Evolutionary conservation across 2,888 invertebrate genomes (phyloP).

Genomic region (Bugula neritina): DNA sequence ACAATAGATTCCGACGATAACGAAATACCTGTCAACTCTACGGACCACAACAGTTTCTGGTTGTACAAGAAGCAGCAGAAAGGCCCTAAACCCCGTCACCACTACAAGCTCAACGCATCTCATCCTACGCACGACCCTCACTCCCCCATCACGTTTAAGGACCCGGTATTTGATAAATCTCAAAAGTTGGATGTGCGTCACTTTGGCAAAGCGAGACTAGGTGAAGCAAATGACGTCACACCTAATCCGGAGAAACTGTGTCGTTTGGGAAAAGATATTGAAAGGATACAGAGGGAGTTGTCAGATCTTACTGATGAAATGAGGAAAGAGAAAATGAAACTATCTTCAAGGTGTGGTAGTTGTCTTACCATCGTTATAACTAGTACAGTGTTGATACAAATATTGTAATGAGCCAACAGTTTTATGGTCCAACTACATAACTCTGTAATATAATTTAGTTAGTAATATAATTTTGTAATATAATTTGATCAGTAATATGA

Average conservation of each 20-base stretch:
- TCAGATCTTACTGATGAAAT: neutral
- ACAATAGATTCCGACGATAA: neutral
- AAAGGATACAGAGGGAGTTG: slow-evolving; percentile 76
- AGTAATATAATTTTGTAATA: no score
- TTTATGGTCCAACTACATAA: no score
- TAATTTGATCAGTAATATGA: no score
- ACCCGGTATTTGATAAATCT: slow-evolving; percentile 88
- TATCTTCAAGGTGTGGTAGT: slow-evolving; percentile 66
- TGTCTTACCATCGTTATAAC: no score
- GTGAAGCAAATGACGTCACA: slow-evolving; percentile 93
- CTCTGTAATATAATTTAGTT: no score
- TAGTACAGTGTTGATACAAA: no score
- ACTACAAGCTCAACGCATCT: slow-evolving; percentile 51
- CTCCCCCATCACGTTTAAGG: slow-evolving; percentile 78
- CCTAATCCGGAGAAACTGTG: slow-evolving; percentile 87
- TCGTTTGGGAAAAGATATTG: slow-evolving; percentile 83
- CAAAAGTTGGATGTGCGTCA: slow-evolving; percentile 35
- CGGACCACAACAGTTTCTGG: slow-evolving; percentile 65
- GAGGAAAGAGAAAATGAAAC: slow-evolving; percentile 91
- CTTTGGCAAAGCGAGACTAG: slow-evolving; percentile 72
- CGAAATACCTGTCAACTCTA: neutral
- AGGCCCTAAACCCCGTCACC: slow-evolving; percentile 83
- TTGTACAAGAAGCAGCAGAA: slow-evolving; percentile 98
- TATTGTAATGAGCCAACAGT: no score
- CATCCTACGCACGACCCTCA: slow-evolving; percentile 81